phyloP scores from a whole-genome alignment of 2,888 invertebrate genomes.

The Atrina japonica region DNA sequence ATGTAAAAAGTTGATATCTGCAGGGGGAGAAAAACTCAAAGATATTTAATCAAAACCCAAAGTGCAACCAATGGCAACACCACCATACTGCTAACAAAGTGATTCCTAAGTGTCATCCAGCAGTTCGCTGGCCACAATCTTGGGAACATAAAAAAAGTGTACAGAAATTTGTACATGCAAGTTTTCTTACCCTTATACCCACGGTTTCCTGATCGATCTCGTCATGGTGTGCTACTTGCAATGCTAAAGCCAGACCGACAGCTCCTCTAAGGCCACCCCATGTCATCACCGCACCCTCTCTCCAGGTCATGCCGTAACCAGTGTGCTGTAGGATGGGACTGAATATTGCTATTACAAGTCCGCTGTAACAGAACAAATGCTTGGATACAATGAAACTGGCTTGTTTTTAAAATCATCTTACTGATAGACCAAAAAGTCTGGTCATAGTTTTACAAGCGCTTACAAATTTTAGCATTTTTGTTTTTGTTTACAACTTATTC shows the following conservation, averaged over 20 bases:
- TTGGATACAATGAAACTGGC: background rate
- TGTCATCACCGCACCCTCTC: conserved; percentile 83
- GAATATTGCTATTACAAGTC: conserved; percentile 82
- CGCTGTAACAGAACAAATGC: conserved; percentile 61
- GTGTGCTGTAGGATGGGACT: conserved; percentile 83
- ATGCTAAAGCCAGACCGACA: conserved; percentile 84
- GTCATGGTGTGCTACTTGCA: conserved; percentile 83
- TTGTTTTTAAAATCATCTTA: too few relatives aligned
- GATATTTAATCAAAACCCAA: too few relatives aligned
- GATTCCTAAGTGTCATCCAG: too few relatives aligned
- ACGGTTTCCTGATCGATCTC: conserved; percentile 61
- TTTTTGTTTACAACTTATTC: too few relatives aligned
- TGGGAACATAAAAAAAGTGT: background rate
- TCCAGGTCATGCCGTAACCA: conserved; percentile 85
- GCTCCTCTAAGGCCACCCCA: conserved; percentile 86
- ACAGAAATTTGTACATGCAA: background rate
- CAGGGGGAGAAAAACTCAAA: too few relatives aligned
- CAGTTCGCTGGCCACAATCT: too few relatives aligned
- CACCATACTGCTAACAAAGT: too few relatives aligned
- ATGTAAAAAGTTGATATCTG: too few relatives aligned
- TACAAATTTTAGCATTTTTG: too few relatives aligned
- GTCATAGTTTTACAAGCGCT: too few relatives aligned
- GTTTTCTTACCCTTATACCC: conserved; percentile 59
- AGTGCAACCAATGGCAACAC: too few relatives aligned
- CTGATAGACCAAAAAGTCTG: too few relatives aligned